Evolutionary conservation across 92 coral and sea anemone species (phyloP), one percentile per base, ranked within the genome.

Genomic region (Zoanthus sansibaricus): DNA sequence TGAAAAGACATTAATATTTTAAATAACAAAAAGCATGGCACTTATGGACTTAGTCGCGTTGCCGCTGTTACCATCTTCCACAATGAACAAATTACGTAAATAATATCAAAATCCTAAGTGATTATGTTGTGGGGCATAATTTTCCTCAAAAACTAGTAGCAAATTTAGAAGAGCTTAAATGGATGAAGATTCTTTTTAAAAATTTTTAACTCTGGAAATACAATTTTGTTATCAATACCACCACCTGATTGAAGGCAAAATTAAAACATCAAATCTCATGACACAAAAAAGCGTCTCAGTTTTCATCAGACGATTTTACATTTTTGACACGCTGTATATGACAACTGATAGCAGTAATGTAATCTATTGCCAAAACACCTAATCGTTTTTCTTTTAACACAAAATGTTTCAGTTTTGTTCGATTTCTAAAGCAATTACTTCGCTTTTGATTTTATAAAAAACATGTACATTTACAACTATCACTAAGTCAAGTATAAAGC

Each of bases 31-130:
- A 45, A 79, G 72, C 20, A 46, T 47, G 9, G 46, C n/a, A 66
- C 75, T n/a, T 49, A 67, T 51, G 11, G 61, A 30, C 56, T 52
- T 21, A 49, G 10, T 49, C 55, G 42, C 12, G 68, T 13, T 52
- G 67, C 32, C 62, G 31, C 0, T 46, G 66, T 66, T 74, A 51
- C 12, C 56, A 44, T 61, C 67, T 5, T 5, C 1, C 61, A 67
- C 44, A 13, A 30, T 47, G 25, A 62, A 79, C 64, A 46, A 20
- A 33, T 17, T 32, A 45, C 74, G 46, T n/a, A 46, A 59, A 32
- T 58, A 79, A 79, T 79, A 79, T 79, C 55, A 51, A 76, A 51
- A 54, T 52, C 37, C 4, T 18, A 18, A 76, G 7, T 31, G 15
- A 14, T 76, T 11, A 17, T 30, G 74, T 30, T 62, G 25, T 5